Base-by-base conservation (phyloP, 2,113 vertebrate genomes). In the Leptodactylus fuscus region DNA sequence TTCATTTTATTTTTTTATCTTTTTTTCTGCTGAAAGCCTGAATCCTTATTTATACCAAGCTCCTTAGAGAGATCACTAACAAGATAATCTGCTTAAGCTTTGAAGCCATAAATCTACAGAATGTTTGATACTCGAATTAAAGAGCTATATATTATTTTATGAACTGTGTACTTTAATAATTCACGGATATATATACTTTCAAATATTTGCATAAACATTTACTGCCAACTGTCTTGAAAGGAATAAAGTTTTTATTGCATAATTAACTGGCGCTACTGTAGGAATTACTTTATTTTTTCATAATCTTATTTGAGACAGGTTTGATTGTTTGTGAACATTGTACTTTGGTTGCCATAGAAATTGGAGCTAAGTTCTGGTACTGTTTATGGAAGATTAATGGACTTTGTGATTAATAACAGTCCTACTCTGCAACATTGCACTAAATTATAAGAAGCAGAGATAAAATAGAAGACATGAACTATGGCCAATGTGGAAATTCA, bases 81-180 rank as follows among this genome's bases (percentile, higher is more conserved):
- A 84, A 74, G 55, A 74, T 84, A 83, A 76, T 62, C 82, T 34
- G 6, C 12, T 83, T 65, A 65, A 3, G 81, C 81, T 83, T 83
- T 83, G 55, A 77, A 65, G 71, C 44, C 58, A 67, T 51, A 34
- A 75, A 58, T 62, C 24, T 32, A 41, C 34, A 74, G 60, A 46
- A 48, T 27, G n/a, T 76, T 84, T 76, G 55, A 76, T 48, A 65
- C 27, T 60, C 48, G 49, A 83, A 83, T 75, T 76, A 48, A 84
- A 76, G 16, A 49, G 62, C 9, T 34, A 81, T 44, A 70, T 49
- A 46, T 81, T 34, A 81, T 51, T 69, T 70, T 69, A 22, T 65
- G 44, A 81, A 70, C 16, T 49, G 34, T 70, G 62, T 34, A 71
- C 29, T 32, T 58, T 44, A 44, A 58, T 55, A 74, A 44, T 20